A percentile compares a stretch with the other conserved stretches of the same genome.
These are phyloP conservation scores for Mythimna vitellina DNA, from an alignment of 2,888 invertebrate genomes.

Conservation along the genomic window DNA sequence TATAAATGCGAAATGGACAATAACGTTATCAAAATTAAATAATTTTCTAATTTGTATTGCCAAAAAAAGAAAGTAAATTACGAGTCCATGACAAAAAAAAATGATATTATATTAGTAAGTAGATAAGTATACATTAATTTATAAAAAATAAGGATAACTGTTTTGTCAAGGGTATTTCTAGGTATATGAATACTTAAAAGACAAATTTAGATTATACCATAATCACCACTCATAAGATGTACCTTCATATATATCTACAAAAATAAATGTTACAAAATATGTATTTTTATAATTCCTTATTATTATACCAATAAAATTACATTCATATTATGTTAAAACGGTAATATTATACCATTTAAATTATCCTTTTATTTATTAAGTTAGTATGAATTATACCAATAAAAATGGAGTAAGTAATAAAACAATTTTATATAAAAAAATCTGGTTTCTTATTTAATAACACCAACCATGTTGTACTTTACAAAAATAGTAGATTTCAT, in stretches of 20 bases:
- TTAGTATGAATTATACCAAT: conserved; percentile 15
- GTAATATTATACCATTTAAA: conserved; percentile 29
- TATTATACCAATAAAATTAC: conserved; percentile 1
- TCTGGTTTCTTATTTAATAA: conserved; percentile 47
- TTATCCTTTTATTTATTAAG: conserved; percentile 39
- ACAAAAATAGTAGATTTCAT: conserved; percentile 18
- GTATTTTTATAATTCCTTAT: conserved; percentile 43
- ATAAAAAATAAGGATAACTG: not conserved
- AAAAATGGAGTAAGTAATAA: conserved; percentile 41
- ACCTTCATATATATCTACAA: not conserved
- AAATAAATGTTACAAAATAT: conserved; percentile 4
- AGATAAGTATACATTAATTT: not conserved
- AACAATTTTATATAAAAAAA: conserved; percentile 41
- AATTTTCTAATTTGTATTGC: conserved; percentile 2
- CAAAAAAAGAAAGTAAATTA: conserved; percentile 4
- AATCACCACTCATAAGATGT: conserved; percentile 15
- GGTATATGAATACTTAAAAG: not conserved
- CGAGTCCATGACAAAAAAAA: conserved; percentile 25
- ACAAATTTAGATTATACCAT: conserved; percentile 1
- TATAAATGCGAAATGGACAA: conserved; percentile 1
- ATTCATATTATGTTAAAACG: conserved; percentile 8
- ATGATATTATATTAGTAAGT: conserved; percentile 13
- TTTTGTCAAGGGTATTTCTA: conserved; percentile 1
- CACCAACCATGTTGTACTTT: conserved; percentile 58
- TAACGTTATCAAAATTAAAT: conserved; percentile 1